These are phyloP conservation scores for Eupithecia dodoneata DNA, from an alignment of 2,888 invertebrate genomes.

Conservation along the genomic window DNA sequence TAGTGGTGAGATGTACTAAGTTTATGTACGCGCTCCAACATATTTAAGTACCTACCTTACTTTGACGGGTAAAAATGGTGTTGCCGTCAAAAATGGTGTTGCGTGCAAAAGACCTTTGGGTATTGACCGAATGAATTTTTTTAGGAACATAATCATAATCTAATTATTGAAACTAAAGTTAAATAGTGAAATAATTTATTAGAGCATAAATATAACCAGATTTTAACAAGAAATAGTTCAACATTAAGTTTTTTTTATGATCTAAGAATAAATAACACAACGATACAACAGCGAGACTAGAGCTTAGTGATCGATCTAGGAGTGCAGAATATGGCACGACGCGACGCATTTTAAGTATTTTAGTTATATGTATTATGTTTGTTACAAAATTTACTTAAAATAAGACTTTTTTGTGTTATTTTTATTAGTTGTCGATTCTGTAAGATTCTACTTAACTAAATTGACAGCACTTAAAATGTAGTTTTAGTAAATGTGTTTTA, in stretches of 20 bases:
- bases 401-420: background rate
- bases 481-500: background rate
- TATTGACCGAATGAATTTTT: background rate
- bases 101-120: too few species aligned
- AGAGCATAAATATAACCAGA: conserved; percentile 76
- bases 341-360: conserved; percentile 5
- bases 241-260: conserved; percentile 63
- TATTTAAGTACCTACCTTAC: background rate
- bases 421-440: background rate
- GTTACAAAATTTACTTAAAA: background rate
- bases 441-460: background rate
- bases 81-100: too few species aligned
- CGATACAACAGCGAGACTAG: conserved; percentile 72
- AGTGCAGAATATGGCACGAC: conserved; percentile 19
- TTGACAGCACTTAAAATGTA: background rate
- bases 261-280: conserved; percentile 70
- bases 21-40: background rate
- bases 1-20: background rate
- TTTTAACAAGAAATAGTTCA: conserved; percentile 73
- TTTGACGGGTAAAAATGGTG: too few species aligned
- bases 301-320: conserved; percentile 43
- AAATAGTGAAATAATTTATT: conserved; percentile 71
- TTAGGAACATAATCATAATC: background rate
- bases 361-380: background rate
- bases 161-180: conserved; percentile 21